Conservation (phyloP, 30 jellyfish, hydroid and myxozoan species). For the Hydractinia echinata region DNA sequence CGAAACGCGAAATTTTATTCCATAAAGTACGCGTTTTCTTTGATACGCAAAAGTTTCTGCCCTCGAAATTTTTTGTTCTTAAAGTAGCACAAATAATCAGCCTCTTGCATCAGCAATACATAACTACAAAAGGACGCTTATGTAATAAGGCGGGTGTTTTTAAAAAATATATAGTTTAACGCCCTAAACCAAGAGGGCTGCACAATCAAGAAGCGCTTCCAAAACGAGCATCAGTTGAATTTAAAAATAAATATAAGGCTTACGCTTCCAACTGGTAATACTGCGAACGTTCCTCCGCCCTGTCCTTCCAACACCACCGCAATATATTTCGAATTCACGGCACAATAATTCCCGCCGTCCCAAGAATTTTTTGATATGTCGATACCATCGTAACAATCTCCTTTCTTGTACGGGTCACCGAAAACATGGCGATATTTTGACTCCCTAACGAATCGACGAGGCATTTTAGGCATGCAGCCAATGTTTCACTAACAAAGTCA, state of each 20-base stretch:
- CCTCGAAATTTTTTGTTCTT: too few species aligned
- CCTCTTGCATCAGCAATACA: too few species aligned
- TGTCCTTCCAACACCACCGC: conserved; percentile 66
- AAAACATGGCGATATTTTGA: conserved; percentile 79
- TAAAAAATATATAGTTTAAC: too few species aligned
- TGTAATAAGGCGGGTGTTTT: too few species aligned
- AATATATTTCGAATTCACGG: conserved; percentile 65
- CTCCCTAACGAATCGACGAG: conserved; percentile 61
- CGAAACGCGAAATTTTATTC: too few species aligned
- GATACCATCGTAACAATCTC: conserved; percentile 56
- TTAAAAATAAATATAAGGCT: neutral
- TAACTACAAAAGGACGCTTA: too few species aligned
- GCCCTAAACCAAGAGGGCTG: too few species aligned
- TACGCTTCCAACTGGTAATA: conserved; percentile 58
- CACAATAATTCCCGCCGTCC: conserved; percentile 79
- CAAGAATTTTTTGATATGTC: conserved; percentile 55
- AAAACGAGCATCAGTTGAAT: too few species aligned
- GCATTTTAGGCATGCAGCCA: conserved; percentile 32
- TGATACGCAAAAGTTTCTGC: too few species aligned
- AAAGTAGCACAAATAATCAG: too few species aligned
- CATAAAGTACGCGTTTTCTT: too few species aligned
- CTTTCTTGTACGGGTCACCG: conserved; percentile 69
- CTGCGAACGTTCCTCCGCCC: conserved; percentile 77
- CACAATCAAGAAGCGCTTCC: too few species aligned
- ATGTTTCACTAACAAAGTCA: neutral